Percentiles rank a stretch among this genome's conserved stretches.
Evolutionary conservation across 1,140 invertebrate genomes (phyloP).

Genomic region (Heliconius hewitsoni): DNA sequence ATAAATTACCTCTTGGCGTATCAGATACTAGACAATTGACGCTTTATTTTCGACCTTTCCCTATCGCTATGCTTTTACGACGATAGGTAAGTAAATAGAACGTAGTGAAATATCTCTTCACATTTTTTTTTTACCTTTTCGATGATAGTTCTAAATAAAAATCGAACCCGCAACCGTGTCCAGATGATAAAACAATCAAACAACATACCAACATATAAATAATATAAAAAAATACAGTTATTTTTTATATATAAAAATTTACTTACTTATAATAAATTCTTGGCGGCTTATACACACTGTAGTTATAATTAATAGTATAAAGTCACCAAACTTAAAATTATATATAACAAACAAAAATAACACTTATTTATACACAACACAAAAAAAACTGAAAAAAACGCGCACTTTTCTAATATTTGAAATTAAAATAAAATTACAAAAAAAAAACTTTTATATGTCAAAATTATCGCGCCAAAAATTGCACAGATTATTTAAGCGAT

Average conservation of each 20-base stretch:
- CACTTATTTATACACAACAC: conserved; percentile 17
- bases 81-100: too few species aligned
- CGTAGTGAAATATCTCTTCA: too few species aligned
- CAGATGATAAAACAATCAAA: too few species aligned
- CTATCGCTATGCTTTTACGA: too few species aligned
- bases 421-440: not conserved
- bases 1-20: too few species aligned
- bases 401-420: not conserved
- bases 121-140: too few species aligned
- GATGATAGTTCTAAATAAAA: too few species aligned
- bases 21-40: too few species aligned
- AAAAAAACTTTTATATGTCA: not conserved
- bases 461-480: conserved; percentile 17
- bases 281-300: not conserved
- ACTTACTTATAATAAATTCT: conserved; percentile 9
- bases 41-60: too few species aligned
- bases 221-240: too few species aligned
- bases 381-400: not conserved
- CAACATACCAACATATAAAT: too few species aligned
- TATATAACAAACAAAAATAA: not conserved
- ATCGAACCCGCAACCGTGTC: too few species aligned
- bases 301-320: not conserved
- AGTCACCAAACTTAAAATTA: not conserved
- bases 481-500: conserved; percentile 1
- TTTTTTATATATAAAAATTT: not conserved